Evolutionary conservation across 2,888 invertebrate genomes (phyloP).

Genomic region (Dryocosmus kuriphilus): DNA sequence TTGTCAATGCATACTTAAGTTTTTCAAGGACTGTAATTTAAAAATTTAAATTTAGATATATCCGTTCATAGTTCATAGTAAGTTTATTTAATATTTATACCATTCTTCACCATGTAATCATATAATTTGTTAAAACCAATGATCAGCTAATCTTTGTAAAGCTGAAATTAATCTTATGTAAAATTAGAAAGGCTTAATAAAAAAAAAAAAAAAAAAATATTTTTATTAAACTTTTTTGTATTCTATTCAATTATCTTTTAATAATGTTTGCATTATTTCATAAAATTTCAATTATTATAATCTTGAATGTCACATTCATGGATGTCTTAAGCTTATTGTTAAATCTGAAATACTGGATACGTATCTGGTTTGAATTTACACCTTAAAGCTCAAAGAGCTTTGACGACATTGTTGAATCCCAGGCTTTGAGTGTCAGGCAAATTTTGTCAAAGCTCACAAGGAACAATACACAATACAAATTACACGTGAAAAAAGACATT

Average conservation of each 20-base stretch:
- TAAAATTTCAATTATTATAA: neutral
- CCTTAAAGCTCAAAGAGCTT: neutral
- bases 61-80: no score
- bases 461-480: neutral
- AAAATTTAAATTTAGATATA: no score
- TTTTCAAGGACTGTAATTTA: no score
- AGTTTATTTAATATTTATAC: no score
- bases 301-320: no score
- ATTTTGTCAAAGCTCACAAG: neutral
- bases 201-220: no score
- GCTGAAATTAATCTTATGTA: no score
- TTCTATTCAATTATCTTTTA: neutral
- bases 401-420: neutral
- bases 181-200: no score
- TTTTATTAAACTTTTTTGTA: neutral
- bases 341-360: neutral
- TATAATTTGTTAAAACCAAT: no score
- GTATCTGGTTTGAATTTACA: neutral
- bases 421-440: neutral
- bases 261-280: neutral
- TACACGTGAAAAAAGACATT: neutral
- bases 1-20: no score
- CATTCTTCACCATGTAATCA: no score
- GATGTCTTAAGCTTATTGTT: constrained; percentile 3
- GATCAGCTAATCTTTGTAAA: no score